phyloP scores from a whole-genome alignment of 2,113 vertebrate species.

The Tragelaphus buxtoni region DNA sequence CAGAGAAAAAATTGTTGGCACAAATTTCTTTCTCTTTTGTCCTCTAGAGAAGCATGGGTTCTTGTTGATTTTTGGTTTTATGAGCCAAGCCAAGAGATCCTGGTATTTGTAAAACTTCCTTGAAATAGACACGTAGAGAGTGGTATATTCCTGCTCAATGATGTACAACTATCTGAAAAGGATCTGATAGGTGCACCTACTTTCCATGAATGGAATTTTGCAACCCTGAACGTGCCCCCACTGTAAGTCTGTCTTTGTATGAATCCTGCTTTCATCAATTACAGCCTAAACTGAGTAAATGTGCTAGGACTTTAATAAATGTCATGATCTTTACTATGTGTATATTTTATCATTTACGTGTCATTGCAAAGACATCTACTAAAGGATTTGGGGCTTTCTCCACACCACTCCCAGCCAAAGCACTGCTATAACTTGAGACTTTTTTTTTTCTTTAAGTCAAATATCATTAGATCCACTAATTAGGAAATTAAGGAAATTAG shows the following conservation, averaged over 20 bases:
- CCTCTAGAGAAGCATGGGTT: not conserved
- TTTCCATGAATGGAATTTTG: not conserved
- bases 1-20: not conserved
- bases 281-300: not conserved
- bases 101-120: not conserved
- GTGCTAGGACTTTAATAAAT: not conserved
- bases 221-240: accelerated
- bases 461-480: not conserved
- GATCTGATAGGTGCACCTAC: not conserved
- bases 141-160: not conserved
- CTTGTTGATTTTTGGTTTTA: not conserved
- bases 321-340: not conserved
- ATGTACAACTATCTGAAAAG: not conserved
- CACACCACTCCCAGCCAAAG: not conserved
- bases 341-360: not conserved
- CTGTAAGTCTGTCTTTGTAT: not conserved
- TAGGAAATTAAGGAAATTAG: too few relatives aligned
- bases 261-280: not conserved
- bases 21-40: not conserved
- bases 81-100: not conserved
- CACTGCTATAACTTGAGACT: not conserved
- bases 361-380: not conserved
- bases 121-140: not conserved
- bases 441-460: not conserved
- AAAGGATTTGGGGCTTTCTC: not conserved